phyloP scores from a whole-genome alignment of 2,797 vertebrate species.

The Enteromius anoplus region DNA sequence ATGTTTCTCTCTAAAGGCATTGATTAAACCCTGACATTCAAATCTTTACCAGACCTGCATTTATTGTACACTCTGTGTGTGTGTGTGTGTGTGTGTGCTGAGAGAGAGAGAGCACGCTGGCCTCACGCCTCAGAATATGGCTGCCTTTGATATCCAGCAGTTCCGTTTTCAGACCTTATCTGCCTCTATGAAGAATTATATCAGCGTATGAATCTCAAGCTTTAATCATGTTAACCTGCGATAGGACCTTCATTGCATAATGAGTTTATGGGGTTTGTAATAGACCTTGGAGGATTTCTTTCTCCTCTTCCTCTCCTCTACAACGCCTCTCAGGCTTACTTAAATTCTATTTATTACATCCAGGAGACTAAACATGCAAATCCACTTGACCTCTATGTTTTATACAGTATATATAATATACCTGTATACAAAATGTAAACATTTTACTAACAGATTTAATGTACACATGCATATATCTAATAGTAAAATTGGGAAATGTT shows the following conservation, averaged over 20 bases:
- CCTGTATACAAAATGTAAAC: too few relatives aligned
- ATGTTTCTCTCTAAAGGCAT: slow-evolving; percentile 78
- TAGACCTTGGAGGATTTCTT: slow-evolving; percentile 50
- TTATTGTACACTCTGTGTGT: slow-evolving; percentile 29
- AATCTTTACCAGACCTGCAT: slow-evolving; percentile 75
- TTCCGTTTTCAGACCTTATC: slow-evolving; percentile 58
- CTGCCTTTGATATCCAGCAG: slow-evolving; percentile 59
- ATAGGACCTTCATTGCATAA: slow-evolving; percentile 49
- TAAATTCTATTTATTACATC: slow-evolving; percentile 15
- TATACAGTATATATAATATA: background rate
- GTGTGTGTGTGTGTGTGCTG: slow-evolving; percentile 10
- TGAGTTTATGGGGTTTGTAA: slow-evolving; percentile 55
- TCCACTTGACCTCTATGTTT: background rate
- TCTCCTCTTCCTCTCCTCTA: slow-evolving; percentile 25
- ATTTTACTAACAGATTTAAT: too few relatives aligned
- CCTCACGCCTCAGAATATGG: slow-evolving; percentile 44
- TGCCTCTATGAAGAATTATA: slow-evolving; percentile 50
- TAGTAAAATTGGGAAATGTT: too few relatives aligned
- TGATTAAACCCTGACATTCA: slow-evolving; percentile 77
- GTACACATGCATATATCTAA: too few relatives aligned
- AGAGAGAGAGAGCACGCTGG: slow-evolving; percentile 3
- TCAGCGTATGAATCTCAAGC: slow-evolving; percentile 50
- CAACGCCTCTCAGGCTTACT: slow-evolving; percentile 23
- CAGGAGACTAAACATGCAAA: background rate
- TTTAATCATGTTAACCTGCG: slow-evolving; percentile 56